Conservation (phyloP, 2,797 vertebrate species). For the Parauchenoglanis ngamensis region DNA sequence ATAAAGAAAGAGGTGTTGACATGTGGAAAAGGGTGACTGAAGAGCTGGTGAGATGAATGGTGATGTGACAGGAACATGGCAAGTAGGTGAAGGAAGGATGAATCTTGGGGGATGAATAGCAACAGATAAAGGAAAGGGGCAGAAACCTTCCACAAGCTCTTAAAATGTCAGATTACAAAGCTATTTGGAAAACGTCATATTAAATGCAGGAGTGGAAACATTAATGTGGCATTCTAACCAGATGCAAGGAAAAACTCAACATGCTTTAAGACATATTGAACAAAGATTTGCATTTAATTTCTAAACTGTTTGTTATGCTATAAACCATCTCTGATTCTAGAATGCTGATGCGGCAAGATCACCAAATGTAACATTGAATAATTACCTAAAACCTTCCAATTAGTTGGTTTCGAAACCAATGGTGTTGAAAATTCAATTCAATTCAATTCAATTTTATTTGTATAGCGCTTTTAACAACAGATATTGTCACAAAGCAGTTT, state of each 20-base stretch:
- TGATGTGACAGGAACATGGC: slow-evolving; percentile 13
- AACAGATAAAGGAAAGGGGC: background rate
- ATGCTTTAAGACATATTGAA: background rate
- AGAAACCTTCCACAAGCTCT: background rate
- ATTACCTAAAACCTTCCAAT: background rate
- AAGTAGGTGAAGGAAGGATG: slow-evolving; percentile 29
- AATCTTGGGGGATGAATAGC: slow-evolving; percentile 29
- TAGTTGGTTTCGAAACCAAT: background rate
- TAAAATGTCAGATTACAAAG: slow-evolving; percentile 19
- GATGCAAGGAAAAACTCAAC: background rate
- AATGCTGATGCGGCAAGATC: background rate
- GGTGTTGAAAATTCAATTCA: too few relatives aligned
- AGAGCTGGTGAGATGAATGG: slow-evolving; percentile 16
- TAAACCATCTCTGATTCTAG: background rate
- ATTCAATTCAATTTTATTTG: too few relatives aligned
- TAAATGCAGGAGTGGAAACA: background rate
- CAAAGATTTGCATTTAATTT: background rate
- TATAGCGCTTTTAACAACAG: too few relatives aligned
- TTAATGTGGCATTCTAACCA: background rate
- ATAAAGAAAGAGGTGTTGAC: slow-evolving; percentile 28
- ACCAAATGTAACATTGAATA: background rate
- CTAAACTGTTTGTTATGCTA: background rate
- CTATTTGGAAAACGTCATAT: background rate
- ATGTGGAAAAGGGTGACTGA: slow-evolving; percentile 12
- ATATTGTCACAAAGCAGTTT: too few relatives aligned